Base-by-base conservation (phyloP, 2,113 vertebrate species). In the Gopherus evgoodei region DNA sequence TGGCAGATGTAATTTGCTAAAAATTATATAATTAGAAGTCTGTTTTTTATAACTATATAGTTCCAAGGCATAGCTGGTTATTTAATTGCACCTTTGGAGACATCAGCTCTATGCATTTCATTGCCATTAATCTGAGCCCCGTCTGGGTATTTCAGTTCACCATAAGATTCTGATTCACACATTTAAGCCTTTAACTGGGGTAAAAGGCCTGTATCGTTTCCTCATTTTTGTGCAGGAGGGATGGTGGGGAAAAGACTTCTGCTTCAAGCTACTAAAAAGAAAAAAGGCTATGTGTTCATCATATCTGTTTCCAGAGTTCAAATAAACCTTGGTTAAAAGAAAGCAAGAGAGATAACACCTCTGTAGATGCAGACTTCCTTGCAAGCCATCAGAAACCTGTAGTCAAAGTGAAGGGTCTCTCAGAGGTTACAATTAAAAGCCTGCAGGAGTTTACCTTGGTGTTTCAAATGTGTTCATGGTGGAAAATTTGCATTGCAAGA, bases 391-490 rank as follows among this genome's bases (percentile, higher is more conserved):
- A 17, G 9, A 21, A 22, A 42, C n/a, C 17, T 35, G 59, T 42
- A 8, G 21, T 47, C 17, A 1, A 82, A 69, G 35, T 47, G 44
- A 19, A 1, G 35, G n/a, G 27, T 75, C 24, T 25, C 0, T 69
- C 44, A 0, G 0, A 2, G 50, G 1, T 42, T 50, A 1, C n/a
- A 53, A 2, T 50, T 75, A 7, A 14, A 12, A 83, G 6, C 4
- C 25, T 42, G 11, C 17, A 47, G 2, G 38, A 17, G 53, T 81
- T 93, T 21, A 17, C 83, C 83, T 12, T 25, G 42, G 75, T 35
- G 42, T 19, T 35, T 69, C 3, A 25, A 14, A 14, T 91, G 90
- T 11, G 24, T 72, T 72, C 9, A 11, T 72, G 86, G 79, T 69
- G 52, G 35, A 53, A 84, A 17, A 88, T 22, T 14, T 5, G 38